Evolutionary conservation across 2,113 vertebrate genomes (phyloP), one percentile per base, ranked within the genome.

Genomic region (Planiliza haematocheilus): DNA sequence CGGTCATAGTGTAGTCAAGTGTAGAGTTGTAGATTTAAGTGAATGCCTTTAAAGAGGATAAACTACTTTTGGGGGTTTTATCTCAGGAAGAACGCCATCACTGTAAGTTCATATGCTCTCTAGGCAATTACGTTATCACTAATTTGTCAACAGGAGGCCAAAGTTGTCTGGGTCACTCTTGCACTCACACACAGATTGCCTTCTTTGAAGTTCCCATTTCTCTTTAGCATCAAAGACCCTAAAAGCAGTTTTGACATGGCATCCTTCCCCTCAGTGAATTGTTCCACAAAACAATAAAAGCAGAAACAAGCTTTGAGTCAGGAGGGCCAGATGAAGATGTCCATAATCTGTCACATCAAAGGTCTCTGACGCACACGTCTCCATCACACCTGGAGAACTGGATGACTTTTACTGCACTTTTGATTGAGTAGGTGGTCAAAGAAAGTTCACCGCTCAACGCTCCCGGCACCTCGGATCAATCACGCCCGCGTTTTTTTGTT

Each of bases 61-160:
- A 69, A 38, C 45, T 52, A 55, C 65, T 68, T 81, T 67, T 37
- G 52, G 18, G 57, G 12, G 3, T 7, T 36, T 85, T 75, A 75
- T 87, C 43, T 62, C 6, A 10, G 8, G 64, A 50, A 63, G 39
- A 81, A 77, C 56, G 45, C 21, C 56, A 66, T 1, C 18, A 61
- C 37, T 30, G 20, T 41, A 58, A 64, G 65, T 83, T 76, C 17
- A 78, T 38, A 18, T 56, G 62, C 72, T 81, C 88, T 77, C 65
- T 51, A 83, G 75, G 69, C 70, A 89, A 85, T 92, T 86, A 77
- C 65, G 51, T 67, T 70, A 74, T 79, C 51, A 70, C 75, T 63
- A 77, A 64, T 74, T 81, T 86, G 65, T 82, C 82, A 79, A 85
- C 81, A 80, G 85, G 65, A 85, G 73, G 73, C 39, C 62, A 66